These are phyloP conservation scores for Tauraco erythrolophus DNA, from an alignment of 2,113 vertebrate genomes.

Conservation along the genomic window DNA sequence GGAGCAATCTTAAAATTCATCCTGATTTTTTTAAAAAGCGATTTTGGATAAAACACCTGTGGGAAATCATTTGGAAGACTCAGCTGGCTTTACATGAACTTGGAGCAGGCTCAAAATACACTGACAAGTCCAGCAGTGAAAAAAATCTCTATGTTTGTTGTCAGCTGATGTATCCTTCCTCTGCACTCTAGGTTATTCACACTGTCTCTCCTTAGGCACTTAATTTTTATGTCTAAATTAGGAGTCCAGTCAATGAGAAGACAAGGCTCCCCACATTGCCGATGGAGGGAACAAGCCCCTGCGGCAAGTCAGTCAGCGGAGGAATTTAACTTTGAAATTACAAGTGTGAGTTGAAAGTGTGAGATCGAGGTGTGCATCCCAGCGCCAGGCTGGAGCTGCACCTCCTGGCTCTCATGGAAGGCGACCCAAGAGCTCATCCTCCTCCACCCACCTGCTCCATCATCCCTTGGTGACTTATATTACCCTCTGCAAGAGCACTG, in stretches of 20 bases:
- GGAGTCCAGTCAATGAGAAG: neutral
- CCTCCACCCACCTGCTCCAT: neutral
- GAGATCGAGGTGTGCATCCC: neutral
- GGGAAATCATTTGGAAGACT: neutral
- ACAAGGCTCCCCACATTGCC: neutral
- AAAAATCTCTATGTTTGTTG: neutral
- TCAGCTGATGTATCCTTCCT: neutral
- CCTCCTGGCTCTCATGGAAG: rapidly evolving
- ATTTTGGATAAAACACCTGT: neutral
- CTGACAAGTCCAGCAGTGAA: neutral
- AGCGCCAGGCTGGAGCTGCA: neutral
- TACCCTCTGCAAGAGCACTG: neutral
- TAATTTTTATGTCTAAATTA: neutral
- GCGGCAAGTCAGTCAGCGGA: rapidly evolving
- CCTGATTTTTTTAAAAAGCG: neutral
- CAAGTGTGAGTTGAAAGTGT: neutral
- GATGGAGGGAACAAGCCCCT: rapidly evolving
- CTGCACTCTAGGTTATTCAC: neutral
- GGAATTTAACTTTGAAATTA: neutral
- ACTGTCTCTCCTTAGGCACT: neutral
- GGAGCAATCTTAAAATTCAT: neutral
- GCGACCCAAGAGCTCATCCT: neutral
- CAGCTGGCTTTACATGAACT: neutral
- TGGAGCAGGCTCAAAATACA: neutral
- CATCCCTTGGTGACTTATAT: neutral